Base-by-base conservation (phyloP, 2,797 vertebrate species). In the Rhabdomys pumilio region DNA sequence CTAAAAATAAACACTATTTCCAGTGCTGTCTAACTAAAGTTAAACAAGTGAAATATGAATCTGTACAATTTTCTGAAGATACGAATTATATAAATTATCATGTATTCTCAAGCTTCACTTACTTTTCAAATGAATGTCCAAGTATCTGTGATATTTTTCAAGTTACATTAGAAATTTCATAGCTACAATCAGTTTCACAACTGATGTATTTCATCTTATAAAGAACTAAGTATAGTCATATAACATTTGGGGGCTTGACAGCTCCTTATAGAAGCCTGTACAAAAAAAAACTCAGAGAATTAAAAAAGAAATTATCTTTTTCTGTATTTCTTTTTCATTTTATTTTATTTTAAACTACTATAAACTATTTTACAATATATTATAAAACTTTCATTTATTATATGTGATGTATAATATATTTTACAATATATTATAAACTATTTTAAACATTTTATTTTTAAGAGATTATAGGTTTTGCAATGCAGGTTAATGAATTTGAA, bases 401-500 rank as follows among this genome's bases (percentile, higher is more conserved):
- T 38, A 13, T 65, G 14, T 38, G 38, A 38, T 38, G 38, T 20
- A 72, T 19, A n/a, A 72, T 19, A 72, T 38, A 69, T 17, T 69
- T 69, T 38, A 1, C 38, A 72, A n/a, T 9, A 38, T n/a, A 34
- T 34, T 67, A 69, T 38, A 19, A 72, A 72, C 67, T 38, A 72
- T 72, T 72, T 72, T 19, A 19, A 38, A 19, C 10, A 69, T 57
- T 63, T 29, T 34, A 67, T 3, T 92, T 95, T 96, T 88, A 44
- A 31, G 72, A 24, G 73, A 15, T 31, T 84, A 55, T 3, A 90
- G 26, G 73, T 89, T 65, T 94, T 86, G 6, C 38, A 80, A 73
- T 93, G 41, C 83, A 93, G 61, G 41, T 91, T 91, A 89, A 95
- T 94, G 47, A 97, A 90, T 96, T 93, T 95, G 83, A 97, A 92